Conservation (phyloP, 2,888 invertebrate species). For the Hydroisotoma schaefferi region DNA sequence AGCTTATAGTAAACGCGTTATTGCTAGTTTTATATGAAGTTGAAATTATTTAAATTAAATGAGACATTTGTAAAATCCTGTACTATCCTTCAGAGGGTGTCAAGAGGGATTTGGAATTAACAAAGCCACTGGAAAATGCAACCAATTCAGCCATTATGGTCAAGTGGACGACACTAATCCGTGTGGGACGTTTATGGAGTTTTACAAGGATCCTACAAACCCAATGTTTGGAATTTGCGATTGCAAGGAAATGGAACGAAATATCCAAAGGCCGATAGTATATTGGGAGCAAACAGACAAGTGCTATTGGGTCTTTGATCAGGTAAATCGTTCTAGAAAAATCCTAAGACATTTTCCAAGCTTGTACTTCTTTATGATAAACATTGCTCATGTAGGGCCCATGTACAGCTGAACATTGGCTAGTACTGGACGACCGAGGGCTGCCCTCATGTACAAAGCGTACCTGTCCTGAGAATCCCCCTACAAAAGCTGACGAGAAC, state of each 20-base stretch:
- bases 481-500: not conserved
- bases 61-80: too few relatives aligned
- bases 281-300: slow-evolving; percentile 14
- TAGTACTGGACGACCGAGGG: slow-evolving; percentile 1
- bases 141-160: not conserved
- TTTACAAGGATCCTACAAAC: not conserved
- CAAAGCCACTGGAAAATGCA: slow-evolving; percentile 4
- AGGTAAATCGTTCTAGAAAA: slow-evolving; percentile 13
- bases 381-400: slow-evolving; percentile 16
- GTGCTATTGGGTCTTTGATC: slow-evolving; percentile 29
- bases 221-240: slow-evolving; percentile 1
- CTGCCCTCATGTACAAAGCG: slow-evolving; percentile 9
- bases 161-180: not conserved
- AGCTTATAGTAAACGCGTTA: too few relatives aligned
- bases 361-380: not conserved
- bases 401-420: slow-evolving; percentile 22
- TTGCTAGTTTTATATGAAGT: too few relatives aligned
- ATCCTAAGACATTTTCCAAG: too few relatives aligned
- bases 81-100: not conserved
- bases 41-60: too few relatives aligned
- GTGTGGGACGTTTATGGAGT: slow-evolving; percentile 12
- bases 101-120: slow-evolving; percentile 5
- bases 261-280: slow-evolving; percentile 15
- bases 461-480: slow-evolving; percentile 23
- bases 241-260: not conserved